Base-by-base conservation (phyloP, 2,797 vertebrate species). In the Coranthus polyacanthus region DNA sequence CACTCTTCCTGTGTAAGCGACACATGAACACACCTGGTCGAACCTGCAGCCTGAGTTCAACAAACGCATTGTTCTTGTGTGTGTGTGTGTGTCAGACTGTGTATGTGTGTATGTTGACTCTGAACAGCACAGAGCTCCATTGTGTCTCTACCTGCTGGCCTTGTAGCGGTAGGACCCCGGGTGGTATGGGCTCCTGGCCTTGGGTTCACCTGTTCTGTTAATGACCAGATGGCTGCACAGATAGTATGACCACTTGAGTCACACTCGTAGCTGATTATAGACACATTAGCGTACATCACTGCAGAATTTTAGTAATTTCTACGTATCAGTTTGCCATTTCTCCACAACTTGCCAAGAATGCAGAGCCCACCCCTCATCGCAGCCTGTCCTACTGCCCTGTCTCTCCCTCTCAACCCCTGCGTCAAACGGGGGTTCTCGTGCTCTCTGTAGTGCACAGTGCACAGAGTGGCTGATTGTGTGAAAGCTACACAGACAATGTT, bases 401-500 rank as follows among this genome's bases (percentile, higher is more conserved):
- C 69, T 82, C 70, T 75, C 67, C 45, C 79, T 76, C 64, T 55
- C 78, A 68, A 53, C 68, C 73, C 47, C 60, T 61, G 62, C 65
- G 15, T 74, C 70, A 75, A 72, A 78, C 84, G 60, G 73, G 60
- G 72, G 75, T 79, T 73, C 68, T 66, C 67, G 77, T 57, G 56
- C 72, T 78, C 71, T 66, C 75, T 82, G 79, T 68, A 56, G 75
- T 67, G 81, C 65, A 47, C 51, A 44, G 43, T 57, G 16, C 86
- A 93, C 89, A 93, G 88, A 90, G 92, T 63, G 73, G 82, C 84
- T 80, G 91, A 92, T 93, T 94, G 91, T 93, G 83, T 78, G 87
- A 88, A 86, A 85, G 85, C 75, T 22, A 65, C 84, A 88, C 84
- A 94, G 93, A 95, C 94, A 95, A 94, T 93, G 93, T 94, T 94